Base-by-base conservation (phyloP, 2,113 vertebrate genomes). In the Pluvialis apricaria region DNA sequence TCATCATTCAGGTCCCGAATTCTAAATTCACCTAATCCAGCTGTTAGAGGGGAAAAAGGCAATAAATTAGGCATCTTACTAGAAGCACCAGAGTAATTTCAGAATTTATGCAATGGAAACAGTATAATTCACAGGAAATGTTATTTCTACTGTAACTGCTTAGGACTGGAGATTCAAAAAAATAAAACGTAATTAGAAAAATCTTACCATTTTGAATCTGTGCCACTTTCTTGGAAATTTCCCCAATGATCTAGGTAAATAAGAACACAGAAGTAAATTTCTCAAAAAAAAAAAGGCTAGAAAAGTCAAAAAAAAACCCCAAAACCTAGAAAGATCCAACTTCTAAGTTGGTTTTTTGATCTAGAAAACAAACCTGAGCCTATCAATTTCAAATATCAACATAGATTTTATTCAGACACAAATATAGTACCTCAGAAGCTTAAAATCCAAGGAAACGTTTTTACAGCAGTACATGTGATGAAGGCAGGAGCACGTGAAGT, bases 1-100 rank as follows among this genome's bases (percentile, higher is more conserved):
- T 99, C 99, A 98, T 99, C 99, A 0, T 99, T 99, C 75, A 99
- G 96, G 96, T 99, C 99, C 10, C 99, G 98, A 73, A 99, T 99
- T 97, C 98, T 98, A 96, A 99, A 99, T 97, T 99, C 99, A 1
- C 99, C 99, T 40, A 99, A 98, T 77, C 99, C 99, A 84, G 99
- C 99, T 99, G 87, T 92, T 73, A 19, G 9, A 68, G 52, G 71
- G 34, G 28, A 69, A 38, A 54, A 40, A 6, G 47, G 14, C 24
- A 58, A 14, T 9, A 49, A 57, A 68, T 70, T 29, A 81, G 32
- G 45, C 49, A 88, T 25, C 15, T 85, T 45, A 62, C 22, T 9
- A 57, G 29, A 61, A 75, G 68, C 45, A 88, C 12, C 15, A 51
- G 38, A 84, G n/a, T 15, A n/a, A 55, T n/a, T 60, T 52, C 83